A percentile compares a stretch with the other conserved stretches of the same genome.
These are phyloP conservation scores for Siniperca chuatsi DNA, from an alignment of 2,113 vertebrate genomes.

Conservation along the genomic window DNA sequence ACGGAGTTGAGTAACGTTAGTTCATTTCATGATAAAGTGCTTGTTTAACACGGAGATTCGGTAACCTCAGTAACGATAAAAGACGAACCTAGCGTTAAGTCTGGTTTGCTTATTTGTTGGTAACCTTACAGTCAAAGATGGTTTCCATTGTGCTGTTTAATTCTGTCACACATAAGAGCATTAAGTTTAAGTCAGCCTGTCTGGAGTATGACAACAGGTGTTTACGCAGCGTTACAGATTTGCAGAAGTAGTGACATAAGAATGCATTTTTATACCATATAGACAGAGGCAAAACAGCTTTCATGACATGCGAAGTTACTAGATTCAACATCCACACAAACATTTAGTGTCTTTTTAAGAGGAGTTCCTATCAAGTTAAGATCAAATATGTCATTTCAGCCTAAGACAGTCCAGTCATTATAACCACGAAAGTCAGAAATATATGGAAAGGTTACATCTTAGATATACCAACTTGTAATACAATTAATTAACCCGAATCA, in stretches of 20 bases:
- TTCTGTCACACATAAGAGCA: slow-evolving; percentile 54
- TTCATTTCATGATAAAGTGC: neutral
- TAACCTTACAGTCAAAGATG: slow-evolving; percentile 15
- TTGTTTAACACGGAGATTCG: neutral
- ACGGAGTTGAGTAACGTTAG: neutral
- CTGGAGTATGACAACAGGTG: slow-evolving; percentile 68
- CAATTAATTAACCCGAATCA: neutral
- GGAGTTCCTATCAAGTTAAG: slow-evolving; percentile 29
- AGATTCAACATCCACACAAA: neutral
- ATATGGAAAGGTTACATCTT: neutral
- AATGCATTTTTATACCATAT: neutral
- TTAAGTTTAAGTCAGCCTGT: slow-evolving; percentile 45
- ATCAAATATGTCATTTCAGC: neutral
- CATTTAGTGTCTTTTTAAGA: neutral
- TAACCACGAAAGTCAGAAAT: neutral
- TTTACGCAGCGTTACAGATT: slow-evolving; percentile 16
- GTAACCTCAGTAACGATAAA: neutral
- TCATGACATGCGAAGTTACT: neutral
- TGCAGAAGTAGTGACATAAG: neutral
- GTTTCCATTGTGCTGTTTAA: slow-evolving; percentile 69
- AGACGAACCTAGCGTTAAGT: neutral
- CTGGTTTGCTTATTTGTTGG: slow-evolving; percentile 12
- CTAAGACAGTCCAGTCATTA: neutral
- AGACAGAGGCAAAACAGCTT: neutral
- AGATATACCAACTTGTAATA: neutral